These are phyloP conservation scores for Neotoma lepida DNA, from an alignment of 2,113 vertebrate genomes.

Conservation along the genomic window DNA sequence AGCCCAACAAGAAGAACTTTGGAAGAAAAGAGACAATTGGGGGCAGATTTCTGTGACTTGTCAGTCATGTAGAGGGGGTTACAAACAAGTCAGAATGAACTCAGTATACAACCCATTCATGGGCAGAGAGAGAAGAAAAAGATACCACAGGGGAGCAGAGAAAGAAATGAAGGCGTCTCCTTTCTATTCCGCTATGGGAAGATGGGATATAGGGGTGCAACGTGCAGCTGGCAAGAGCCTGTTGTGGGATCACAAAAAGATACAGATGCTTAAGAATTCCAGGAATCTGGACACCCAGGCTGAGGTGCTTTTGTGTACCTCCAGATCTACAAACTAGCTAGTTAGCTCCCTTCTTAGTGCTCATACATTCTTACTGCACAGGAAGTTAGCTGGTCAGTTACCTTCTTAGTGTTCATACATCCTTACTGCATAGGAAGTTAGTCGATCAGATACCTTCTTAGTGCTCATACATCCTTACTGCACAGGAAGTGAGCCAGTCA, in stretches of 20 bases:
- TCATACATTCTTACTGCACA: too few species aligned
- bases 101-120: not conserved
- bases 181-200: not conserved
- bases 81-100: not conserved
- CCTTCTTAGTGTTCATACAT: too few species aligned
- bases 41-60: not conserved
- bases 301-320: not conserved
- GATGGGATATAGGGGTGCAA: not conserved
- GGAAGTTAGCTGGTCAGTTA: too few species aligned
- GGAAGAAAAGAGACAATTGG: not conserved
- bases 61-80: not conserved
- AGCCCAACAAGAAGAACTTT: not conserved
- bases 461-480: too few species aligned
- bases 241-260: not conserved
- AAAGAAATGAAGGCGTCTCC: not conserved
- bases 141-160: not conserved
- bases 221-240: not conserved
- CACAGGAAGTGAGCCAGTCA: too few species aligned
- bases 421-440: too few species aligned
- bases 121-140: not conserved
- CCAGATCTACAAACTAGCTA: not conserved
- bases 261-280: not conserved
- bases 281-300: not conserved
- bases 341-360: too few species aligned
- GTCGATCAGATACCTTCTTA: too few species aligned